phyloP scores from a whole-genome alignment of 2,797 vertebrate genomes.

The Molossus alvarezi region DNA sequence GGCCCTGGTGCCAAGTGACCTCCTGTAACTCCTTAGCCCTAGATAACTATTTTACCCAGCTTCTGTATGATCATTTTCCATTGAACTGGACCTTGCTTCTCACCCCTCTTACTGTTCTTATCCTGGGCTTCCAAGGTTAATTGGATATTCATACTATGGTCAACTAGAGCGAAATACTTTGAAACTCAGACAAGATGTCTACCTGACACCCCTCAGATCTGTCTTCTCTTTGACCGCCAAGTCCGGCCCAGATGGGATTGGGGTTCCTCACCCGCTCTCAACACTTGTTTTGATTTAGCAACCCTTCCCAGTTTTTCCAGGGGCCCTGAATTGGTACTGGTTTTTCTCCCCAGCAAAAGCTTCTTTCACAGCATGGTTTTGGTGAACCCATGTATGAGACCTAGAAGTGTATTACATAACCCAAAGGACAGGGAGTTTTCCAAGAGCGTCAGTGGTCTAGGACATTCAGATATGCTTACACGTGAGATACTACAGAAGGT shows the following conservation, averaged over 20 bases:
- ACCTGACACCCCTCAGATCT: background rate
- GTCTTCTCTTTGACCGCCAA: slow-evolving; percentile 7
- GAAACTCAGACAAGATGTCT: background rate
- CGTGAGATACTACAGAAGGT: background rate
- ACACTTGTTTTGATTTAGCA: background rate
- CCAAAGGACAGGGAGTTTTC: background rate
- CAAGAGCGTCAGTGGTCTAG: background rate
- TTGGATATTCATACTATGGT: background rate
- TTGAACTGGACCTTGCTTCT: background rate
- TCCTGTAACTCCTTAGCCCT: background rate
- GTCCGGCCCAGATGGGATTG: background rate
- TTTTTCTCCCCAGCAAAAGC: background rate
- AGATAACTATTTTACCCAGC: background rate
- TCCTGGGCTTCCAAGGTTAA: background rate
- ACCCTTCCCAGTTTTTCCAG: background rate
- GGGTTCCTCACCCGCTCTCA: background rate
- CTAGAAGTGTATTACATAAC: background rate
- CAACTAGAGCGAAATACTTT: background rate
- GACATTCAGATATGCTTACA: background rate
- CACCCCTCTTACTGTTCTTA: background rate
- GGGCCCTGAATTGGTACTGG: background rate
- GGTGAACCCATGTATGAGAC: background rate
- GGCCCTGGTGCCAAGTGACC: background rate
- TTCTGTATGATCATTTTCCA: background rate
- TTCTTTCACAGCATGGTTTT: background rate